Base-by-base conservation (phyloP, 2,888 invertebrate species). In the Drosophila multiciliata region DNA sequence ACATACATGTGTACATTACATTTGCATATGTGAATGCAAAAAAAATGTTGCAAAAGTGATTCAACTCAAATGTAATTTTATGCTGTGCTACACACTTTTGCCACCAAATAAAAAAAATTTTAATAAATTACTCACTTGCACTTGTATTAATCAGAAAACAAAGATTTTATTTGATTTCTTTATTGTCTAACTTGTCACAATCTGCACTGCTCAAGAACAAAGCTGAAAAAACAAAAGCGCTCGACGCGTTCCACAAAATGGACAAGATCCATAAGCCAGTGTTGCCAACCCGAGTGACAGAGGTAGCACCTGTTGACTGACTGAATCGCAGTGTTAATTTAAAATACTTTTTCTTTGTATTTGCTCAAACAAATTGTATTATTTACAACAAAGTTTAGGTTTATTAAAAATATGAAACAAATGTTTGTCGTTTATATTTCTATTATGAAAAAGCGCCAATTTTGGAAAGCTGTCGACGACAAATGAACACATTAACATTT, bases 221-320 rank as follows among this genome's bases (percentile, higher is more conserved):
- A 23, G 7, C n/a, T 45, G 36, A 20, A 17, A 32, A 12, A 32
- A 17, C 15, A 11, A 17, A 33, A 68, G 32, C 52, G 38, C 36
- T 38, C 68, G 11, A 52, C 33, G 15, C 33, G 36, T 69, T 52
- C 50, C 36, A 42, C 57, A 57, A 49, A 5, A 23, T 23, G 17
- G 15, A 42, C 29, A 54, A 29, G 68, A 36, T 57, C 69, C 52
- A 69, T 70, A 53, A 26, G 7, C 32, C 15, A 32, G 70, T 36
- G 35, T 35, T 69, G 73, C 50, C 76, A 75, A 75, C 68, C 61
- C 26, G 40, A 12, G 26, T 48, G 9, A 23, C 20, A 35, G 20
- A 53, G 12, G 33, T 1, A 7, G 15, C 12, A 6, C n/a, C 15
- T 38, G 36, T 29, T 20, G 12, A 33, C 7, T 63, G 20, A n/a